Base-by-base conservation (phyloP, 2,888 invertebrate genomes). In the Caenorhabditis sulstoni region DNA sequence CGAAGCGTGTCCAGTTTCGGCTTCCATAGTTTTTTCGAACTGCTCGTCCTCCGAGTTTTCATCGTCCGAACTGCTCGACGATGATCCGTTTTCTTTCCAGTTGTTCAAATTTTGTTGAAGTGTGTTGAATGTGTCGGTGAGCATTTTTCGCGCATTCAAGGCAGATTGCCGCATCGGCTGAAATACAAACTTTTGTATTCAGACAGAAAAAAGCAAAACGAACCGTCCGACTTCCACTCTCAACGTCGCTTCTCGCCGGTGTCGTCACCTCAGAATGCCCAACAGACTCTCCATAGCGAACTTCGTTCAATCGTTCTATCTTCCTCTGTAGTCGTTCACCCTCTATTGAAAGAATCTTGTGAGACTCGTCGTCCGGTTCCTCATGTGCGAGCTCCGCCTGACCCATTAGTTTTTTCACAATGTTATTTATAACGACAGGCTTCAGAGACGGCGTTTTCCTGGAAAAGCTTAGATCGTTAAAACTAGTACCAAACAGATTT, bases 241-340 rank as follows among this genome's bases (percentile, higher is more conserved):
- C 52, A 12, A 7, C 12, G 14, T 49, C 58, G 14, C 50, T 65
- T 52, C n/a, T 41, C 4, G 23, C 22, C 23, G 75, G 67, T 1
- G 75, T 68, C 9, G 44, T 50, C 4, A 49, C n/a, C 1, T 55
- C 58, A 0, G 76, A 68, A 35, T 18, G 62, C 41, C n/a, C 22
- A 18, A 29, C 50, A 14, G 49, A 57, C 4, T 8, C 29, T 29
- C 29, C 29, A 29, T 5, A 29, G 29, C 7, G 29, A 7, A 5
- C 7, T 29, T 7, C 29, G 29, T 29, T 29, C 29, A 7, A 29
- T 29, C 29, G 3, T 3, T 68, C 53, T 20, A 64, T 58, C 22
- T 76, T 76, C n/a, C 16, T 8, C 45, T 76, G 61, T 14, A 77
- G 11, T 11, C 59, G 37, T 23, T 61, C 66, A 16, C 77, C 77